A percentile compares a stretch with the other conserved stretches of the same genome.
Evolutionary conservation across 1,140 invertebrate species (phyloP).

Genomic region (Aphaenogaster ashmeadi): DNA sequence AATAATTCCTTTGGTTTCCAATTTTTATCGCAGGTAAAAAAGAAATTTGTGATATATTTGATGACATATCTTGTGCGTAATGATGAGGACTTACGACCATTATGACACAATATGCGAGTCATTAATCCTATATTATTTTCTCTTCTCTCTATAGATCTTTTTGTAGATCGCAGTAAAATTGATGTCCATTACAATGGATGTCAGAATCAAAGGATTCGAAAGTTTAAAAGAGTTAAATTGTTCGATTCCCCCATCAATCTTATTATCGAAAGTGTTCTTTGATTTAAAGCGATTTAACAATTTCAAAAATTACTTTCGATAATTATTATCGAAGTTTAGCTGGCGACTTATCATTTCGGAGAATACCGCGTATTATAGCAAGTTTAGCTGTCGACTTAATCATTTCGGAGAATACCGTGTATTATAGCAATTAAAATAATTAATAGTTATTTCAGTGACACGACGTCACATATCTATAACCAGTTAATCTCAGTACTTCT

Average conservation of each 20-base stretch:
- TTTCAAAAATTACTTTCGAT: neutral
- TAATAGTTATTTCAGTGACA: neutral
- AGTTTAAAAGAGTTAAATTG: neutral
- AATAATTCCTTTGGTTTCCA: neutral
- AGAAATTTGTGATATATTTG: neutral
- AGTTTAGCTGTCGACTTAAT: neutral
- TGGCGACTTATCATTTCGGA: neutral
- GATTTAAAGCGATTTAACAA: neutral
- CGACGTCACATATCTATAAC: neutral
- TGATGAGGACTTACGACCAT: neutral
- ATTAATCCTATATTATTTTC: neutral
- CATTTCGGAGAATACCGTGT: neutral
- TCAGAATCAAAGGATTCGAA: neutral
- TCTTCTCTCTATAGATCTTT: neutral
- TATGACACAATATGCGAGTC: neutral
- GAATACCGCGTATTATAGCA: too few relatives aligned
- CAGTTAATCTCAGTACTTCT: neutral
- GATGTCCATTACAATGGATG: neutral
- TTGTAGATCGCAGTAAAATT: neutral
- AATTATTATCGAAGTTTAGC: neutral
- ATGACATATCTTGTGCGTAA: neutral
- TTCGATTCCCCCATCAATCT: neutral
- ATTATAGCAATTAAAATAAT: neutral
- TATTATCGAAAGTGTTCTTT: neutral
- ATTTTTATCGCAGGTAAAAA: neutral